Evolutionary conservation across 2,113 vertebrate species (phyloP).

Genomic region (Prunella himalayana): DNA sequence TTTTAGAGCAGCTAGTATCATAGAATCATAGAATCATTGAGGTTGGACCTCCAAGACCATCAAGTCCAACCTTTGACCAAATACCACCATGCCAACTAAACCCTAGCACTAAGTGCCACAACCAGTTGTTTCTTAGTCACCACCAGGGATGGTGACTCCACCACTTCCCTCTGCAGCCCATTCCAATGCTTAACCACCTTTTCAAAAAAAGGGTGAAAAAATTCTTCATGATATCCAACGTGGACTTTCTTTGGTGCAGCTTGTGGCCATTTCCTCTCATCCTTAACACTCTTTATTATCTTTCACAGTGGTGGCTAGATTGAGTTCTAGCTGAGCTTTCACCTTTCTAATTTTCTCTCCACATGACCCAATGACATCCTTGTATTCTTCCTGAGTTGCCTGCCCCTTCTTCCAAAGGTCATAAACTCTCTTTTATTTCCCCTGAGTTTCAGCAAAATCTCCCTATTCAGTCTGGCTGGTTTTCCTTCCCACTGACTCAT

Average conservation of each 20-base stretch:
- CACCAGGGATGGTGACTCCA: neutral
- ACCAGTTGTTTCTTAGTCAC: neutral
- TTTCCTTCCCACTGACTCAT: neutral
- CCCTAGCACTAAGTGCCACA: neutral
- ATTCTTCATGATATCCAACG: neutral
- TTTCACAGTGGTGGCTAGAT: neutral
- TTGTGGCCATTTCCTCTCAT: neutral
- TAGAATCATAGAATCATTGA: neutral
- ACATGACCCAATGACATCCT: neutral
- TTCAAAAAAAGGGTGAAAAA: neutral
- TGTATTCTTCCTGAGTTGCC: neutral
- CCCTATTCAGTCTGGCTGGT: neutral
- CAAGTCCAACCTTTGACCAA: neutral
- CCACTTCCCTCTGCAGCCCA: neutral
- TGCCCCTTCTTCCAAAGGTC: neutral
- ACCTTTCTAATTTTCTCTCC: neutral
- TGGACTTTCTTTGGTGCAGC: neutral
- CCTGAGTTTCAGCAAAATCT: neutral
- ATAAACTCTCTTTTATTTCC: neutral
- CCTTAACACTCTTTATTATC: neutral
- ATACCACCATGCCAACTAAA: neutral
- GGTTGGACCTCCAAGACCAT: neutral
- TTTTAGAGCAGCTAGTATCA: neutral
- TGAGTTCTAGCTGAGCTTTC: neutral
- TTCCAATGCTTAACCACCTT: neutral